Evolutionary conservation across 2,888 invertebrate species (phyloP), one percentile per base, ranked within the genome.

Genomic region (Stenchaetothrips biformis): DNA sequence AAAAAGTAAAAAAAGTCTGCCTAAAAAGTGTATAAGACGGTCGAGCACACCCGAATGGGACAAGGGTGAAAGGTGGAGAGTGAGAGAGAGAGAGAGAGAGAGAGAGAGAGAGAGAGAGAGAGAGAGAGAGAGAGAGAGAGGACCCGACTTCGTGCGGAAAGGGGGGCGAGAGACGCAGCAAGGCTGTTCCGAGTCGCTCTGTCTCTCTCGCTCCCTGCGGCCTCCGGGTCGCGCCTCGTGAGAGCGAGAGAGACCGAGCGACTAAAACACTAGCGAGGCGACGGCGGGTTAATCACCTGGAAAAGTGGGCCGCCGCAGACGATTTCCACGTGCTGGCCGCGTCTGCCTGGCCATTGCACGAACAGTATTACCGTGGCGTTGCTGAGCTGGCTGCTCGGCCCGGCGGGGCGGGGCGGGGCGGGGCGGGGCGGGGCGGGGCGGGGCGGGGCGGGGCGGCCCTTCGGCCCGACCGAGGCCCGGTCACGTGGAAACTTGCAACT

Each of bases 31-130:
- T 37, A 37, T 37, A 37, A 37, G 37, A 37, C 37, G 37, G 37
- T 37, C 37, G 37, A 37, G 37, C 37, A 37, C 37, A 37, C 37
- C 37, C 37, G 37, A 37, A 37, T 37, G 37, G 37, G 37, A 4
- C 37, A 37, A 37, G 37, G 37, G 37, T 37, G 37, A 37, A 37
- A 37, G 37, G 37, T 37, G 37, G 53, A 9, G 67, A 3, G 21
- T 21, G 67, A 67, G 67, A 67, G 67, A n/a, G 67, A 8, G 16
- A 62, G 62, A n/a, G 62, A 62, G n/a, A 62, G 62, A 62, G 62
- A 62, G 62, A 62, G 62, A 62, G 62, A 62, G 7, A 62, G 62
- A 7, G 18, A 11, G 8, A 11, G 49, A 11, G 49, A 7, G 11
- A 7, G 49, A 11, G 8, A 49, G 49, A 49, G 49, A 7, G 49